Conservation (phyloP, 1,140 invertebrate species). For the Zaprionus lachaisei region DNA sequence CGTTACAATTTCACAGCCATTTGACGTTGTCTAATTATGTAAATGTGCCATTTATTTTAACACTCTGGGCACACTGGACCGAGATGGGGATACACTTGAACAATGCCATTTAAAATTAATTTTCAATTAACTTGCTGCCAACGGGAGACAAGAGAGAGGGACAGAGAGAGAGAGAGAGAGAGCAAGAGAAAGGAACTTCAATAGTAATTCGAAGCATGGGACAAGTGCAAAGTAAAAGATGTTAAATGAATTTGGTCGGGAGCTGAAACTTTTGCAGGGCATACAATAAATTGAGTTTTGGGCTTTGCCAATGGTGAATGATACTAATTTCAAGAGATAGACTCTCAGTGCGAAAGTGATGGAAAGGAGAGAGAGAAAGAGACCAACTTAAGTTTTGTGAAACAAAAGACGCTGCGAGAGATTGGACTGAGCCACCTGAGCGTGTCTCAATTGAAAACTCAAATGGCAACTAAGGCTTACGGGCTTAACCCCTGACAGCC, state of each 20-base stretch:
- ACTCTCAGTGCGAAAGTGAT: slow-evolving; percentile 5
- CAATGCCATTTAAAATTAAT: slow-evolving; percentile 79
- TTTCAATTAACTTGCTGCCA: slow-evolving; percentile 72
- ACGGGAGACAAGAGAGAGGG: not conserved
- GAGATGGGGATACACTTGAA: slow-evolving; percentile 55
- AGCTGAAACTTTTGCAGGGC: slow-evolving; percentile 14
- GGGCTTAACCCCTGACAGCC: slow-evolving; percentile 59
- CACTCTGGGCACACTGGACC: slow-evolving; percentile 8
- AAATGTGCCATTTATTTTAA: slow-evolving; percentile 62
- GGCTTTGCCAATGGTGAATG: slow-evolving; percentile 52
- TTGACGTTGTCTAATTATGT: slow-evolving; percentile 71
- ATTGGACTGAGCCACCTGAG: slow-evolving; percentile 41
- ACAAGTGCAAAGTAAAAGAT: slow-evolving; percentile 19
- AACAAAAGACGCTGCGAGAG: slow-evolving; percentile 31
- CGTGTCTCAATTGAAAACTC: slow-evolving; percentile 67
- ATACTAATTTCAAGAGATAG: slow-evolving; percentile 62
- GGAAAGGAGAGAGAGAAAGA: slow-evolving; percentile 10
- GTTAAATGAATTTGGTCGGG: slow-evolving; percentile 30
- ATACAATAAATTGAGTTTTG: slow-evolving; percentile 68
- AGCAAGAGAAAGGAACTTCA: slow-evolving; percentile 13
- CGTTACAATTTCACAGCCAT: slow-evolving; percentile 64
- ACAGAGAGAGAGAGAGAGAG: not conserved
- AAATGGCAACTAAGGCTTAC: slow-evolving; percentile 54
- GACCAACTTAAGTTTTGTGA: slow-evolving; percentile 38
- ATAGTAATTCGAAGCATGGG: slow-evolving; percentile 16